These are phyloP conservation scores for Euborellia annulipes DNA, from an alignment of 1,140 invertebrate genomes.

Conservation along the genomic window DNA sequence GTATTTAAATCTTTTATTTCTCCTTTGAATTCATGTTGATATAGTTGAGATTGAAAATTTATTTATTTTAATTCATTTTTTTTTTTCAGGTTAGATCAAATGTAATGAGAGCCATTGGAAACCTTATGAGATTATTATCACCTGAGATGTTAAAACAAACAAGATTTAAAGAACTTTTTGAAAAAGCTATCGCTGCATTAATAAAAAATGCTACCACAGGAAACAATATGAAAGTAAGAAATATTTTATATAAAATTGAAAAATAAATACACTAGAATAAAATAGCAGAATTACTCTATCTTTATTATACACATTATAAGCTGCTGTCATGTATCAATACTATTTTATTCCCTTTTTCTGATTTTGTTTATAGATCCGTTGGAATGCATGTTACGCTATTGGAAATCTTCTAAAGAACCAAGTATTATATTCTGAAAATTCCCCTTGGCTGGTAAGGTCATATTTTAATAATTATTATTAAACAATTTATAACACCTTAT, in stretches of 20 bases:
- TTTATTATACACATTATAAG: no score
- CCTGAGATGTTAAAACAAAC: conserved; percentile 31
- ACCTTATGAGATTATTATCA: conserved; percentile 49
- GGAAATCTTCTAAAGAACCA: conserved; percentile 57
- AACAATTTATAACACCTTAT: no score
- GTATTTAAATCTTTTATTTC: no score
- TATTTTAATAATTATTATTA: background rate
- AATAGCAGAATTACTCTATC: no score
- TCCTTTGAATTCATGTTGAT: no score
- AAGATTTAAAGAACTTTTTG: conserved; percentile 31
- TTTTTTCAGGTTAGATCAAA: conserved; percentile 47
- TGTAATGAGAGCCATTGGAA: conserved; percentile 62
- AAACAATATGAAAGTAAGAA: conserved; percentile 63
- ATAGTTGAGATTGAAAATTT: background rate
- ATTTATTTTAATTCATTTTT: background rate
- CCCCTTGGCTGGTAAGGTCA: conserved; percentile 33
- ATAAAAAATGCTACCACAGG: conserved; percentile 46
- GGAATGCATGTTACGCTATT: conserved; percentile 80
- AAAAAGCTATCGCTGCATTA: conserved; percentile 37
- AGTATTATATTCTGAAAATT: conserved; percentile 33
- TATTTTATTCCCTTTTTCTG: conserved; percentile 1
- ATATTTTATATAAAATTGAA: no score
- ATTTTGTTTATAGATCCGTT: conserved; percentile 42
- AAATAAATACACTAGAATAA: no score
- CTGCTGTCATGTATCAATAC: no score